A percentile compares a stretch with the other conserved stretches of the same genome.
These are phyloP conservation scores for Drosophila fungiperda DNA, from an alignment of 2,888 invertebrate species.

Conservation along the genomic window DNA sequence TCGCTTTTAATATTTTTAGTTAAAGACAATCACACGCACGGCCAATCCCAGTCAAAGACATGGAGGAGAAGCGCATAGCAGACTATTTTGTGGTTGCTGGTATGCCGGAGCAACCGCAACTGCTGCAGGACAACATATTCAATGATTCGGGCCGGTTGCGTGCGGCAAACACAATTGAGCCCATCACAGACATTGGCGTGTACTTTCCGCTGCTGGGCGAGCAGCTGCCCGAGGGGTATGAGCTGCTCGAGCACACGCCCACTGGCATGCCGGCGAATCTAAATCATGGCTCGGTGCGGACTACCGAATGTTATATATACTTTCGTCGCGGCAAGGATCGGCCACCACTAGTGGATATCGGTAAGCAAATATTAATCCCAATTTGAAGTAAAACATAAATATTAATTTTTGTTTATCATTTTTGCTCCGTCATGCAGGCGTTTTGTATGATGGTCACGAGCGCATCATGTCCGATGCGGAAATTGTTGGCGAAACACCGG, in stretches of 20 bases:
- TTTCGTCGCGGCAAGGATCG: constrained; percentile 96
- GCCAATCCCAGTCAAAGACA: constrained; percentile 78
- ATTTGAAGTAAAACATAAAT: neutral
- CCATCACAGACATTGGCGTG: constrained; percentile 97
- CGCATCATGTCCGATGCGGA: constrained; percentile 97
- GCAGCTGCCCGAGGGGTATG: constrained; percentile 91
- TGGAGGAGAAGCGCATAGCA: constrained; percentile 95
- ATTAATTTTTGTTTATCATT: neutral
- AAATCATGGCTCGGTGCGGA: constrained; percentile 98
- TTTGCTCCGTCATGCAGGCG: constrained; percentile 87
- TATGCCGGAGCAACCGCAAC: constrained; percentile 92
- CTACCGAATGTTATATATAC: constrained; percentile 97
- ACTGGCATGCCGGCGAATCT: constrained; percentile 96
- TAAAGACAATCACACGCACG: constrained; percentile 26
- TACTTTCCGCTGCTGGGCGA: constrained; percentile 96
- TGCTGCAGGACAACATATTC: constrained; percentile 89
- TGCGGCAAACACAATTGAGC: constrained; percentile 92
- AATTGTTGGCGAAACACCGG: constrained; percentile 93
- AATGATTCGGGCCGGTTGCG: constrained; percentile 93
- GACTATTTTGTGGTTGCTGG: constrained; percentile 99
- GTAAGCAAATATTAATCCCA: constrained; percentile 86
- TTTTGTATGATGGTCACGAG: constrained; percentile 98
- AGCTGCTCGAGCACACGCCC: constrained; percentile 90
- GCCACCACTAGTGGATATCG: constrained; percentile 98
- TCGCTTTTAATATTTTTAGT: constrained; percentile 37